Evolutionary conservation across 2,888 invertebrate species (phyloP).

Genomic region (Xestia c-nigrum): DNA sequence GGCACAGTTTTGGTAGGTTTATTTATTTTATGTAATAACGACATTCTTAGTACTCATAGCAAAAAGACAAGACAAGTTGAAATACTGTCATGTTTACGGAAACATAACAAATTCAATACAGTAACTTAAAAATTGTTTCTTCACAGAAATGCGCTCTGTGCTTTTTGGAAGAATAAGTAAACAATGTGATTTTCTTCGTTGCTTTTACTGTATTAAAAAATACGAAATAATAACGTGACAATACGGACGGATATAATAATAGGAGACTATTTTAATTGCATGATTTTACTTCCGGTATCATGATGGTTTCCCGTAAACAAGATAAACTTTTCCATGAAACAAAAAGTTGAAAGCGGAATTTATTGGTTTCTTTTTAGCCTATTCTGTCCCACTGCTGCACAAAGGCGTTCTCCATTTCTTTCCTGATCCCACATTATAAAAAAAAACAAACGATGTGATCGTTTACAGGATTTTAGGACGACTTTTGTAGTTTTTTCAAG

Average conservation of each 20-base stretch:
- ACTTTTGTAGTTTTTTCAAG: background rate
- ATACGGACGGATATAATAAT: background rate
- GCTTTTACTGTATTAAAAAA: background rate
- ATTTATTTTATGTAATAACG: slow-evolving; percentile 10
- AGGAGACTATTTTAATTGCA: background rate
- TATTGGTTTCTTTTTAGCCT: background rate
- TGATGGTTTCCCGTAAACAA: slow-evolving; percentile 10
- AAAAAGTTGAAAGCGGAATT: background rate
- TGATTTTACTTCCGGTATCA: slow-evolving; percentile 20
- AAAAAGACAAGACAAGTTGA: slow-evolving; percentile 22
- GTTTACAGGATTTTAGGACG: background rate
- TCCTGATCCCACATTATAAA: too few species aligned
- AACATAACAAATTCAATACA: slow-evolving; percentile 40
- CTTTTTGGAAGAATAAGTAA: background rate
- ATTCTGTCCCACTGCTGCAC: too few species aligned
- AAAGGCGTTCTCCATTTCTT: too few species aligned
- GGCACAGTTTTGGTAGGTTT: slow-evolving; percentile 25
- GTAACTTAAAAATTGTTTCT: background rate
- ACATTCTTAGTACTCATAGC: slow-evolving; percentile 21
- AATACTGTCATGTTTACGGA: slow-evolving; percentile 53
- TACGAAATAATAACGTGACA: too few species aligned
- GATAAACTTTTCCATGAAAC: background rate
- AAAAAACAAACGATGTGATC: background rate
- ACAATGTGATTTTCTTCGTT: background rate
- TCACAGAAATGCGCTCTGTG: background rate